Percentiles rank a stretch among this genome's conserved stretches.
Evolutionary conservation across 2,113 vertebrate genomes (phyloP).

Genomic region (Fulmarus glacialis): DNA sequence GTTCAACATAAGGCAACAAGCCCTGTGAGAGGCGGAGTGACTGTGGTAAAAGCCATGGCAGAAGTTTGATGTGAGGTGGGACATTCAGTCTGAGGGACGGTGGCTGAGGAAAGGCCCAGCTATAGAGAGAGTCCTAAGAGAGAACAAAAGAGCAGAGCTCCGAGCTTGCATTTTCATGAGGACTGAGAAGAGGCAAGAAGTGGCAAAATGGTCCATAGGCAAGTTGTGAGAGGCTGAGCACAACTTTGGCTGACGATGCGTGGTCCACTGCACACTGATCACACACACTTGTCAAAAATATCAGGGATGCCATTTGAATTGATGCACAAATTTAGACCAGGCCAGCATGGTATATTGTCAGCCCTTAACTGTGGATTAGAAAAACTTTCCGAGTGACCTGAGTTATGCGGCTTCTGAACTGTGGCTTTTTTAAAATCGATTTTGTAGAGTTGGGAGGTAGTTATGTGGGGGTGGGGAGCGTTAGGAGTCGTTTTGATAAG

Average conservation of each 20-base stretch:
- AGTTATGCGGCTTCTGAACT: not conserved
- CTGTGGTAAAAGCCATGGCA: not conserved
- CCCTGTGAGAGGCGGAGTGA: not conserved
- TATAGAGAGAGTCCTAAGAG: not conserved
- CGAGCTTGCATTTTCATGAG: not conserved
- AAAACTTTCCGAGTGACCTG: not conserved
- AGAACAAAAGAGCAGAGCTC: not conserved
- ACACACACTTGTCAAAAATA: not conserved
- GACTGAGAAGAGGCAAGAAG: not conserved
- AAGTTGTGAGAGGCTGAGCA: not conserved
- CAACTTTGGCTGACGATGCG: fast-evolving
- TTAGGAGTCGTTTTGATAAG: not conserved
- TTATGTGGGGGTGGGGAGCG: fast-evolving
- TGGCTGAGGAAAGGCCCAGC: not conserved
- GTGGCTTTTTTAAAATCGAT: fast-evolving
- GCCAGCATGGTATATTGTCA: not conserved
- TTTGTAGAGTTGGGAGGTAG: not conserved
- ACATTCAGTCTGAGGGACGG: not conserved
- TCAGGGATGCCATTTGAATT: not conserved
- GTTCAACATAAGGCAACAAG: not conserved
- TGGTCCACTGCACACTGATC: not conserved
- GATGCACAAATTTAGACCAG: not conserved
- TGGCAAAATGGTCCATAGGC: not conserved
- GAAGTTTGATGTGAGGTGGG: not conserved
- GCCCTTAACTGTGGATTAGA: not conserved